Percentiles rank a stretch among this genome's conserved stretches.
phyloP scores from a whole-genome alignment of 1,140 invertebrate genomes.

The Bombyx mandarina region DNA sequence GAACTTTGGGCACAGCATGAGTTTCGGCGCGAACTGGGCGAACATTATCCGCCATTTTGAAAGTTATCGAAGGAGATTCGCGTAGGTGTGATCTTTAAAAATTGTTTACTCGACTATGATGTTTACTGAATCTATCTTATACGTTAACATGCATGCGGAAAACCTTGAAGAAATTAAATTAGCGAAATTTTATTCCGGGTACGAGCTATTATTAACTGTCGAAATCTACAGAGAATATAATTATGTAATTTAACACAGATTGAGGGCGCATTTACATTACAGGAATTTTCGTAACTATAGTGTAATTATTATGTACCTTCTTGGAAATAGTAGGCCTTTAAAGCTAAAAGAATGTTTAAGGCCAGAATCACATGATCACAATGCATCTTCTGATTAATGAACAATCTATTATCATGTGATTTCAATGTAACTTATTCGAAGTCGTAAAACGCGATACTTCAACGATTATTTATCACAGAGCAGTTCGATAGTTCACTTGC shows the following conservation, averaged over 20 bases:
- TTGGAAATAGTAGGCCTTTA: no score
- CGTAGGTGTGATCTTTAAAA: conserved; percentile 42
- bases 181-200: neutral
- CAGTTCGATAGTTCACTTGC: conserved; percentile 35
- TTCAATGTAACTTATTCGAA: no score
- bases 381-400: no score
- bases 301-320: no score
- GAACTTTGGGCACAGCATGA: neutral
- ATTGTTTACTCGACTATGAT: conserved; percentile 27
- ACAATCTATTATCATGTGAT: no score
- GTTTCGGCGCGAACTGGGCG: conserved; percentile 36
- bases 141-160: neutral
- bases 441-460: conserved; percentile 3
- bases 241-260: no score
- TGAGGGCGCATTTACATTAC: no score
- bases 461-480: conserved; percentile 5
- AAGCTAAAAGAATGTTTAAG: no score
- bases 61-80: conserved; percentile 35
- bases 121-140: conserved; percentile 13
- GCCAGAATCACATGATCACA: no score
- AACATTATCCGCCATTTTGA: conserved; percentile 47
- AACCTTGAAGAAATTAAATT: conserved; percentile 3
- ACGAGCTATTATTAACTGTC: no score
- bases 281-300: no score
- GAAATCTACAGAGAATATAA: no score